Evolutionary conservation across 1,140 invertebrate genomes (phyloP).

Genomic region (Orchestia grillus): DNA sequence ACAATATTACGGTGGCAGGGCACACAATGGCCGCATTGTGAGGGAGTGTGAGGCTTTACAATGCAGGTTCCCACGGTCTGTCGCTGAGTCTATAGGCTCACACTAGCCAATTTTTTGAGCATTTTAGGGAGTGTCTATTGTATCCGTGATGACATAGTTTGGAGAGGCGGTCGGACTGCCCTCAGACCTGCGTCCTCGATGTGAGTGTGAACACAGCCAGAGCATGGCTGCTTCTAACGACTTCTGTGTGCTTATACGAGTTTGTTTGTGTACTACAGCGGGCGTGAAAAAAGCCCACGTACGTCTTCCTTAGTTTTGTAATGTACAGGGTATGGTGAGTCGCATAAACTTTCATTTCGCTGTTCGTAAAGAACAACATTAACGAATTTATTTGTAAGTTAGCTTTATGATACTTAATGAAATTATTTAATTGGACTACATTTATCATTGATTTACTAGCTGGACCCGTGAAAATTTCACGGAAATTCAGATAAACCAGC

Average conservation of each 20-base stretch:
- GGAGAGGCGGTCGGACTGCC: not conserved
- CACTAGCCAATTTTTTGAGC: not conserved
- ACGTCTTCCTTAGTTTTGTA: not conserved
- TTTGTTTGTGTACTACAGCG: not conserved
- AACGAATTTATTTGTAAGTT: too few relatives aligned
- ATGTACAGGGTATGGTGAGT: not conserved
- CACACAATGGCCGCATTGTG: not conserved
- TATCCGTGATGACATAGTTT: not conserved
- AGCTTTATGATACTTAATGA: too few relatives aligned
- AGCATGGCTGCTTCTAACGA: not conserved
- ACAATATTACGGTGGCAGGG: not conserved
- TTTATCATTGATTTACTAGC: too few relatives aligned
- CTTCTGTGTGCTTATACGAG: not conserved
- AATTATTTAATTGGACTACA: too few relatives aligned
- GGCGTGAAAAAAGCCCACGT: not conserved
- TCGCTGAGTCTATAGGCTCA: not conserved
- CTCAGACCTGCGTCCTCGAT: not conserved
- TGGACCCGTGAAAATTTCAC: too few relatives aligned
- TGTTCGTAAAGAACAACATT: not conserved
- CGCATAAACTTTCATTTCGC: not conserved
- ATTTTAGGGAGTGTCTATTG: slow-evolving; percentile 1
- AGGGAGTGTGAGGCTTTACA: not conserved
- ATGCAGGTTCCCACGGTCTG: not conserved
- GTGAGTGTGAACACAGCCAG: not conserved
- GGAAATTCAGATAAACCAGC: too few relatives aligned